Evolutionary conservation across 2,113 vertebrate species (phyloP).

Genomic region (Galeopterus variegatus): DNA sequence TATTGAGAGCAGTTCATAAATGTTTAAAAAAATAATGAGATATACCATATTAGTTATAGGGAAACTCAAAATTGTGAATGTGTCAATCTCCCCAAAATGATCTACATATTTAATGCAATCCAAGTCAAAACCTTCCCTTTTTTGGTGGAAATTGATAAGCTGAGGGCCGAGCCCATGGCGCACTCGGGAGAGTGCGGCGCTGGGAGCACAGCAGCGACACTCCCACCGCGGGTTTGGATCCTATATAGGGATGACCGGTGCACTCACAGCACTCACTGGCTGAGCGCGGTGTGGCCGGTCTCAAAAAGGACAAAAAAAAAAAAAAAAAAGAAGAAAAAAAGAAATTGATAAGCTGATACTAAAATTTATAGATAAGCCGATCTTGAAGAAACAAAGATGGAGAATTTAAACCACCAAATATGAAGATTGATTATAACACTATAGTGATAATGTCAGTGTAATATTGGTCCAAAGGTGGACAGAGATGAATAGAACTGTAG

Average conservation of each 20-base stretch:
- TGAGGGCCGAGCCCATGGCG: no score
- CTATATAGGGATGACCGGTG: no score
- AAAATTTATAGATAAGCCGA: not conserved
- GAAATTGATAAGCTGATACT: slow-evolving; percentile 9
- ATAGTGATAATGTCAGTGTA: not conserved
- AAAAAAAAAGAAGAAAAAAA: no score
- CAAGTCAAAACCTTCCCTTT: not conserved
- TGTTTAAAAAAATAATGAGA: not conserved
- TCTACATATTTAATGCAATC: not conserved
- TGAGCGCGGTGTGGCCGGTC: no score
- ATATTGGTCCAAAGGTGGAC: not conserved
- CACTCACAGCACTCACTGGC: no score
- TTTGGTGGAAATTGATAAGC: not conserved
- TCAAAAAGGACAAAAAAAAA: no score
- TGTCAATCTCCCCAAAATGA: not conserved
- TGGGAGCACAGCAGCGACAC: no score
- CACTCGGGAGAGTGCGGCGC: no score
- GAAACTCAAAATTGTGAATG: slow-evolving; percentile 7
- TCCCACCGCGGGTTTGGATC: no score
- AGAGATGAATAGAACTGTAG: not conserved
- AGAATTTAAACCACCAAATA: not conserved
- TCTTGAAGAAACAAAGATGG: not conserved
- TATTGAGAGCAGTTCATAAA: not conserved
- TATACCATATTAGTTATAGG: not conserved
- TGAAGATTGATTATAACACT: not conserved